Conservation (phyloP, 2,888 invertebrate genomes). For the Ferdinandea cuprea region DNA sequence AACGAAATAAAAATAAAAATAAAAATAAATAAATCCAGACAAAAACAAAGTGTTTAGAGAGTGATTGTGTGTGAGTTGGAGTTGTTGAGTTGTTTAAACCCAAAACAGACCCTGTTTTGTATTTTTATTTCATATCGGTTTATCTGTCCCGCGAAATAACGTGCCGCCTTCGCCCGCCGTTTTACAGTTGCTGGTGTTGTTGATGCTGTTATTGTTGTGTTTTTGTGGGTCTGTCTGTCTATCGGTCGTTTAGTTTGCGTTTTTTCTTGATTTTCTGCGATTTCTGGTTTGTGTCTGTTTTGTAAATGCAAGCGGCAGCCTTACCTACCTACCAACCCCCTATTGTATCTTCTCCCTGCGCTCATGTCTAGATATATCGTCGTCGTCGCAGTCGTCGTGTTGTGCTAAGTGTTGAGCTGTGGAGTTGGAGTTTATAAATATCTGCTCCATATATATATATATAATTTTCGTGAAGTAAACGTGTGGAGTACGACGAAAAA, state of each 20-base stretch:
- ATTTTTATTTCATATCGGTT: slow-evolving; percentile 29
- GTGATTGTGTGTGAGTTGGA: too few relatives aligned
- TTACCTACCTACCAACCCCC: neutral
- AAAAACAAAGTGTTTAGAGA: slow-evolving; percentile 26
- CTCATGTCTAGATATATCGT: slow-evolving; percentile 39
- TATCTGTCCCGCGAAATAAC: slow-evolving; percentile 49
- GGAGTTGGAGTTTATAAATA: too few relatives aligned
- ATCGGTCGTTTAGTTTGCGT: slow-evolving; percentile 52
- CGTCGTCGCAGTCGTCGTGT: slow-evolving; percentile 37
- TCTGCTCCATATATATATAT: too few relatives aligned
- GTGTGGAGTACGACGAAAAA: slow-evolving; percentile 58
- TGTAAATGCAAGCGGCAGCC: slow-evolving; percentile 56
- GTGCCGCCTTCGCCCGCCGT: slow-evolving; percentile 40
- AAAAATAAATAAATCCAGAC: slow-evolving; percentile 16
- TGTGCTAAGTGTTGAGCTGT: slow-evolving; percentile 57
- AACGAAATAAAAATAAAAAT: too few relatives aligned
- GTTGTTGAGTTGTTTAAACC: too few relatives aligned
- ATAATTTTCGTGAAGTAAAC: slow-evolving; percentile 32
- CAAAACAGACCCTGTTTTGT: slow-evolving; percentile 7
- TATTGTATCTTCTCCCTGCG: slow-evolving; percentile 6
- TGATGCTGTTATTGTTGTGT: too few relatives aligned
- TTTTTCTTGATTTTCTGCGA: slow-evolving; percentile 53
- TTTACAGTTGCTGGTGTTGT: slow-evolving; percentile 18
- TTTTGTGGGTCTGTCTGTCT: slow-evolving; percentile 34
- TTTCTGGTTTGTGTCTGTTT: slow-evolving; percentile 65